Percentiles rank a stretch among this genome's conserved stretches.
Evolutionary conservation across 1,140 invertebrate genomes (phyloP).

Genomic region (Rhagoletis pomonella): DNA sequence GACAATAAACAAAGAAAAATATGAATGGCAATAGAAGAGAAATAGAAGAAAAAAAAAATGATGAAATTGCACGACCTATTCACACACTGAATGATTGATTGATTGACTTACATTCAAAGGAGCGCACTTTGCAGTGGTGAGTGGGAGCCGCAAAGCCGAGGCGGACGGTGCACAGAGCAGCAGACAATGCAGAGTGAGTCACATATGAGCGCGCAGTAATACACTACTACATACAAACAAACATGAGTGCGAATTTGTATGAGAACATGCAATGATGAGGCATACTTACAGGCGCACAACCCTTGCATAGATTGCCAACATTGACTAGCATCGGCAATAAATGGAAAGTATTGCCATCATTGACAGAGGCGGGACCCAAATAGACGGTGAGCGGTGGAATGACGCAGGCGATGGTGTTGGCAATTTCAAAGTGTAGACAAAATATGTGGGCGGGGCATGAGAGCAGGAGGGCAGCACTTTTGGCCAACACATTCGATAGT

Average conservation of each 20-base stretch:
- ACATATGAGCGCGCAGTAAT: not conserved
- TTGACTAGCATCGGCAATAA: not conserved
- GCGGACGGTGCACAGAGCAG: not conserved
- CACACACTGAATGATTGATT: slow-evolving; percentile 46
- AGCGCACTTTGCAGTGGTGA: too few relatives aligned
- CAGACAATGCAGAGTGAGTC: not conserved
- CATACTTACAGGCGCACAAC: slow-evolving; percentile 5
- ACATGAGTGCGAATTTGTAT: too few relatives aligned
- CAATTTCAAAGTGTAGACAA: not conserved
- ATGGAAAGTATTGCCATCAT: slow-evolving; percentile 34
- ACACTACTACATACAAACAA: not conserved
- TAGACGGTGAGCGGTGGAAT: not conserved
- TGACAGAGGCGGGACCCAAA: not conserved
- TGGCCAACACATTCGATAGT: not conserved
- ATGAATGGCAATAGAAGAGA: not conserved
- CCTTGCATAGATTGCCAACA: not conserved
- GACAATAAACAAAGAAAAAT: slow-evolving; percentile 19
- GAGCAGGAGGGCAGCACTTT: not conserved
- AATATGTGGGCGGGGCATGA: not conserved
- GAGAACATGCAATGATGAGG: too few relatives aligned
- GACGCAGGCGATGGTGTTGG: not conserved
- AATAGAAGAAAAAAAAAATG: too few relatives aligned
- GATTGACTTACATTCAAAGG: not conserved
- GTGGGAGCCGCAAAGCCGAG: too few relatives aligned
- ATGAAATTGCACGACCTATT: slow-evolving; percentile 31